Conservation (phyloP, 2,888 invertebrate species). For the Lomographa bimaculata region DNA sequence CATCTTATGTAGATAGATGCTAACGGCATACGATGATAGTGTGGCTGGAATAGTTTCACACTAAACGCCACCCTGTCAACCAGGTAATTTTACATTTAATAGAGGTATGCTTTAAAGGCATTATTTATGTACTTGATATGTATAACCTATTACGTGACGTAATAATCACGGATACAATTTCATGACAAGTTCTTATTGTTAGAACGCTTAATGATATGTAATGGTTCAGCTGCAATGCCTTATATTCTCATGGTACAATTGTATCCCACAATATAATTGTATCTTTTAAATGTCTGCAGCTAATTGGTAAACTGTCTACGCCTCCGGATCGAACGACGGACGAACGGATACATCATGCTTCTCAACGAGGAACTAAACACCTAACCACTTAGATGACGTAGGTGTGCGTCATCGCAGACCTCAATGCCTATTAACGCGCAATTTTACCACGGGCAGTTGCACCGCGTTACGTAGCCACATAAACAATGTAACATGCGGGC, state of each 20-base stretch:
- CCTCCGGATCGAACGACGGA: neutral
- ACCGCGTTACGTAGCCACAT: slow-evolving; percentile 32
- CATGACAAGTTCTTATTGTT: slow-evolving; percentile 5
- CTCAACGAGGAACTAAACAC: slow-evolving; percentile 2
- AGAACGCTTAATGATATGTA: neutral
- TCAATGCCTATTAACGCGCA: slow-evolving; percentile 34
- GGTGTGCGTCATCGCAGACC: slow-evolving; percentile 47
- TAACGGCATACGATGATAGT: too few species aligned
- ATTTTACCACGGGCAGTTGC: slow-evolving; percentile 39
- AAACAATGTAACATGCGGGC: slow-evolving; percentile 38
- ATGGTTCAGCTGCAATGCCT: slow-evolving; percentile 1
- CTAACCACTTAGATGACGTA: slow-evolving; percentile 41
- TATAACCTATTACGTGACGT: slow-evolving; percentile 1
- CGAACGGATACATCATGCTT: neutral
- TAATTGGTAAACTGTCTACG: slow-evolving; percentile 2
- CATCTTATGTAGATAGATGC: too few species aligned
- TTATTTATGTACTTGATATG: slow-evolving; percentile 5
- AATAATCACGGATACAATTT: slow-evolving; percentile 6
- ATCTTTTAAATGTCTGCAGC: slow-evolving; percentile 4
- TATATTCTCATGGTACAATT: slow-evolving; percentile 8
- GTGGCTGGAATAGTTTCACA: too few species aligned
- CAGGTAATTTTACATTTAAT: too few species aligned
- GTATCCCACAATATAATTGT: slow-evolving; percentile 11
- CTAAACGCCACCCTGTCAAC: too few species aligned
- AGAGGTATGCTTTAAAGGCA: too few species aligned